Evolutionary conservation across 2,888 invertebrate genomes (phyloP), one percentile per base, ranked within the genome.

Genomic region (Chydorus sphaericus): DNA sequence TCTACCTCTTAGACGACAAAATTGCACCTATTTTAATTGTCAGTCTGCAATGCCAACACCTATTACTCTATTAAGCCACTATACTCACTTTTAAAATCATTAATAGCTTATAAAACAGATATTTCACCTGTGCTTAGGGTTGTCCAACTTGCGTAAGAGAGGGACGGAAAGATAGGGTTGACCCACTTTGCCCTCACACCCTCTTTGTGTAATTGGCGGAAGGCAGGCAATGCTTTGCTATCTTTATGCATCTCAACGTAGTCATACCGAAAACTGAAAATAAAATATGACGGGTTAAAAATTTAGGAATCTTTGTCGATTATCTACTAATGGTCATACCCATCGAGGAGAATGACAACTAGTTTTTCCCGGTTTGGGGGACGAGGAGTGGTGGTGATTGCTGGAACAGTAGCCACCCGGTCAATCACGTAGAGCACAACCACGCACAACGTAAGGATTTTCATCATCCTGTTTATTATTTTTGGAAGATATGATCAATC

Each of bases 141-240:
- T 29, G 65, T 64, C 65, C 66, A 66, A 30, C 62, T 59, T 7
- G 67, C 65, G 58, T 65, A 65, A 23, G 65, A 65, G 30, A 63
- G 48, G 11, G 65, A 59, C 1, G 66, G 66, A 59, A 65, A 66
- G 8, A 65, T 61, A 6, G 66, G 64, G 50, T 63, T 62, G 54
- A 66, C 62, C 62, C 63, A 66, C 57, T 65, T 60, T 4, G 64
- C 64, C 48, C 62, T 61, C 14, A 64, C 65, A 48, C 67, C 67
- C 51, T 64, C 64, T 50, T 61, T 57, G 33, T 63, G 60, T 53
- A 65, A 62, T 31, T 60, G 51, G 7, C 60, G 57, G 57, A 65
- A 64, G 37, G 60, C 64, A 7, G 58, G 56, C 50, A 64, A 58
- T 20, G 59, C 59, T 29, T 59, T 58, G 48, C 61, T 62, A 23